Base-by-base conservation (phyloP, 2,113 vertebrate species). In the Myocastor coypus region DNA sequence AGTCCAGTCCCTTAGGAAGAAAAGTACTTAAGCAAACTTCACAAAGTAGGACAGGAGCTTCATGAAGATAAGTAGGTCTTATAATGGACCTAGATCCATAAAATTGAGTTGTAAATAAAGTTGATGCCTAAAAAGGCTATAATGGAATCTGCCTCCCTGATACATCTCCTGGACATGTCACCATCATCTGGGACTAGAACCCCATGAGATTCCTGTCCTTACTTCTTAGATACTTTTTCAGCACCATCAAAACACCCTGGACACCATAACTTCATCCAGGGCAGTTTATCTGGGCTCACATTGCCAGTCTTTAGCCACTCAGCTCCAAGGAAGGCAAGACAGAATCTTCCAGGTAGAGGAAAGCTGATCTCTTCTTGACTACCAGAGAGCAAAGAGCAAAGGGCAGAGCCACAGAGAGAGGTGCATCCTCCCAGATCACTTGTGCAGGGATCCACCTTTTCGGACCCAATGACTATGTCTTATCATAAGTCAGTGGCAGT, bases 31-130 rank as follows among this genome's bases (percentile, higher is more conserved):
- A 92, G 61, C 42, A 94, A 73, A 89, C 66, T 95, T 89, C 22
- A 68, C 59, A 78, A 50, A 97, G 71, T 84, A 22, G 13, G 82
- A 30, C 34, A 81, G 71, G 50, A 42, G 84, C n/a, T 77, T 10
- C 50, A 37, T 80, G 26, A 71, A 84, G 55, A 95, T 24, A 90
- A 73, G 32, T 68, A 61, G 42, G 11, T 55, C 26, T 87, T 83
- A 46, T 73, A 84, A 88, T 52, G 94, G 94, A 96, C 77, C 40
- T 82, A 81, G 50, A 90, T 95, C 69, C 46, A 90, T 96, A 89
- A 89, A 83, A 87, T 83, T 83, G 42, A 93, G 28, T 80, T 73
- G 46, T 94, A 80, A 90, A 90, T 94, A 80, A 83, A 73, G 42
- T 92, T 71, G 64, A 89, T 59, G 52, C 71, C 59, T 89, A 42